Percentiles rank a stretch among this genome's conserved stretches.
Conservation (phyloP, 2,113 vertebrate species). For the Scomber japonicus region DNA sequence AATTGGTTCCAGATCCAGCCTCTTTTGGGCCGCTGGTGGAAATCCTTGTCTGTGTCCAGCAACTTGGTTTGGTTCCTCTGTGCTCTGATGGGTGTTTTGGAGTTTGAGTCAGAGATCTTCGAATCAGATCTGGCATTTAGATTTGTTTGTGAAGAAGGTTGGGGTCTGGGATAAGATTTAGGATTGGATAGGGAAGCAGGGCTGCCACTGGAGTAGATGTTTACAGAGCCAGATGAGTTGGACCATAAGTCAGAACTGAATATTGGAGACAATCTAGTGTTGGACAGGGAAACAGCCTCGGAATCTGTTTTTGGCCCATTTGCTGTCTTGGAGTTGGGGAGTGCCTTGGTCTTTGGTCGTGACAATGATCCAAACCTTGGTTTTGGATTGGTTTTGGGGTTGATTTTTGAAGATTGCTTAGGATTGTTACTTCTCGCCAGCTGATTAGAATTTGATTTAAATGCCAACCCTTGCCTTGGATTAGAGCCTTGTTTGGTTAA, state of each 20-base stretch:
- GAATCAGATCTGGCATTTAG: conserved; percentile 9
- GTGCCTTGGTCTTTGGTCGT: not conserved
- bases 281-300: not conserved
- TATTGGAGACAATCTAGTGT: not conserved
- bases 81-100: conserved; percentile 76
- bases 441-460: conserved; percentile 2
- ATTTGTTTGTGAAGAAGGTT: conserved; percentile 23
- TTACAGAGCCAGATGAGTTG: conserved; percentile 1
- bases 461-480: not conserved
- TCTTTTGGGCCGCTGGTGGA: conserved; percentile 92
- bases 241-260: not conserved
- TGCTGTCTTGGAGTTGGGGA: not conserved
- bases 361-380: not conserved
- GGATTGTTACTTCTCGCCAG: not conserved
- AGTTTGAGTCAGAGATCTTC: conserved; percentile 76
- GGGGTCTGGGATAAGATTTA: conserved; percentile 11
- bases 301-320: not conserved
- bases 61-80: conserved; percentile 90
- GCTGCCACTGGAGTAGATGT: not conserved
- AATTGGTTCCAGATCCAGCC: conserved; percentile 99
- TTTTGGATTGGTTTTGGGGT: conserved; percentile 6
- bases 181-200: not conserved
- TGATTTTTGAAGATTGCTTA: conserved; percentile 7
- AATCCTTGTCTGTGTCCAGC: conserved; percentile 88
- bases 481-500: conserved; percentile 9